These are phyloP conservation scores for Petrocephalus microphthalmus DNA, from an alignment of 2,113 vertebrate genomes.

Conservation along the genomic window DNA sequence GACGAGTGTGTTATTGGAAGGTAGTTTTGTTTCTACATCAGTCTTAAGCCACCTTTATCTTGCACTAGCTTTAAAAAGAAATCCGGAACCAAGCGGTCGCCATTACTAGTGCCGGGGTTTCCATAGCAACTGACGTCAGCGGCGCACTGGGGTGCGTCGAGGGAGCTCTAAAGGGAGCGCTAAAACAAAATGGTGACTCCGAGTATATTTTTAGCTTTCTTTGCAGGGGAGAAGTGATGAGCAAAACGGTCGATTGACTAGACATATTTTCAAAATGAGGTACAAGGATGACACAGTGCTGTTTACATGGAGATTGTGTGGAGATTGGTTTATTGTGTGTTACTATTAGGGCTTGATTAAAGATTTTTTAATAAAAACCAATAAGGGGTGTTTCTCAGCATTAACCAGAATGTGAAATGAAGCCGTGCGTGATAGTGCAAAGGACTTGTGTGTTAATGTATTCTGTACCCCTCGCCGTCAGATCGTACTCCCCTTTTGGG, in stretches of 20 bases:
- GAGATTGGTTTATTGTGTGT: too few species aligned
- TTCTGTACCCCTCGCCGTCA: not conserved
- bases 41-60: not conserved
- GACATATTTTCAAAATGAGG: too few species aligned
- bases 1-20: not conserved
- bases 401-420: not conserved
- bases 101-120: not conserved
- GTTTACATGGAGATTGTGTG: too few species aligned
- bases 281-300: too few species aligned
- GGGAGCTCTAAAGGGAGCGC: too few species aligned
- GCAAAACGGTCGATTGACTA: not conserved
- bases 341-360: too few species aligned
- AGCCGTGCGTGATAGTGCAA: not conserved
- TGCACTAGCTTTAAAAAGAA: not conserved
- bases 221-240: not conserved
- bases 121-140: not conserved
- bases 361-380: too few species aligned
- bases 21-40: not conserved
- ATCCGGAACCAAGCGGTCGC: not conserved
- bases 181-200: not conserved
- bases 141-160: not conserved
- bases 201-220: not conserved
- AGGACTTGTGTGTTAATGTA: not conserved
- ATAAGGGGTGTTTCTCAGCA: too few species aligned
- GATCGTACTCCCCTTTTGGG: not conserved